Conservation (phyloP, 2,888 invertebrate species). For the Monopis laevigella region DNA sequence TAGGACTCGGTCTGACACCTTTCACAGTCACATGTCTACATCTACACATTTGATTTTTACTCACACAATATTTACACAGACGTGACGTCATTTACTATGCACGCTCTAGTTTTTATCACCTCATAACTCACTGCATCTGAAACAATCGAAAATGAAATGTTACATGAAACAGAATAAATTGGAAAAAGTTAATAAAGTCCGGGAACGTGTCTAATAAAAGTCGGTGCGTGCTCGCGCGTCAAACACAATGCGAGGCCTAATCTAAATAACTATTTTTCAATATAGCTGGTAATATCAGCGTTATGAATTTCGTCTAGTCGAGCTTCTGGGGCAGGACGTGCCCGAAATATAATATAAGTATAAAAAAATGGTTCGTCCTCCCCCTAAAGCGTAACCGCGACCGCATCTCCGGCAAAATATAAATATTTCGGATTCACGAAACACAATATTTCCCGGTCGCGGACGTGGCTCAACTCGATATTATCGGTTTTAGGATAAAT, state of each 20-base stretch:
- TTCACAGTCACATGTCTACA: conserved; percentile 49
- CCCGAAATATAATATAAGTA: conserved; percentile 42
- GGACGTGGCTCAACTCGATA: conserved; percentile 21
- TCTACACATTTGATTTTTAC: conserved; percentile 47
- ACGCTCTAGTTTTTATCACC: neutral
- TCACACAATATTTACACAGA: neutral
- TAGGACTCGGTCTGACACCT: conserved; percentile 29
- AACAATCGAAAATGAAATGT: conserved; percentile 27
- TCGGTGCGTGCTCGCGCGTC: neutral
- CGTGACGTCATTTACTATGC: neutral
- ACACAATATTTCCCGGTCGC: conserved; percentile 13
- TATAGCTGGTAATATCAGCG: conserved; percentile 39
- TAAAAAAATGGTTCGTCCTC: conserved; percentile 7
- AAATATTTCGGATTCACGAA: conserved; percentile 15
- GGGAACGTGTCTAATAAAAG: conserved; percentile 10
- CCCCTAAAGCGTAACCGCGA: conserved; percentile 5
- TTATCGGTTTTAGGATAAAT: conserved; percentile 17
- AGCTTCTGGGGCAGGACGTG: conserved; percentile 35
- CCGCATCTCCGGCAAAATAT: conserved; percentile 9
- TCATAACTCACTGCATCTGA: conserved; percentile 26
- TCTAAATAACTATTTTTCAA: conserved; percentile 62
- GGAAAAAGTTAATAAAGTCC: conserved; percentile 5
- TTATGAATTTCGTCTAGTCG: conserved; percentile 49
- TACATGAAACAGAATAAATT: neutral
- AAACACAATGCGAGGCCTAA: conserved; percentile 22